A percentile compares a stretch with the other conserved stretches of the same genome.
These are phyloP conservation scores for Leucophenga maculata DNA, from an alignment of 2,888 invertebrate genomes.

Conservation along the genomic window DNA sequence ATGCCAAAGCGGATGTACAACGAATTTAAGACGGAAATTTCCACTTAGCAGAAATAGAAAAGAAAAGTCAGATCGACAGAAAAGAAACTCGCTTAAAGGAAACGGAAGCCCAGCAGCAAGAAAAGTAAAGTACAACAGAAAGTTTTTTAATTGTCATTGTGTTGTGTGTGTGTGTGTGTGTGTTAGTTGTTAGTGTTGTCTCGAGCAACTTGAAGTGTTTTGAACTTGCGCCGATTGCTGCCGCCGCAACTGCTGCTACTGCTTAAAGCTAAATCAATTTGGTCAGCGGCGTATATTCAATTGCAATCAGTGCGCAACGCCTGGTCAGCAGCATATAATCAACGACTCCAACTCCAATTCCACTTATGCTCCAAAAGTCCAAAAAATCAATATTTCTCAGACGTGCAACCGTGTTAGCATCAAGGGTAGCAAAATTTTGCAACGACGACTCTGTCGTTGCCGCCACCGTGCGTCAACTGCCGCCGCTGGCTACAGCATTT, in stretches of 20 bases:
- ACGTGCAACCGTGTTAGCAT: slow-evolving; percentile 43
- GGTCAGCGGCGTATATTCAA: no score
- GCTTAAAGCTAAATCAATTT: no score
- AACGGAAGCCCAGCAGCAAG: background rate
- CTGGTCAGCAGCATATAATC: no score
- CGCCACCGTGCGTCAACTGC: background rate
- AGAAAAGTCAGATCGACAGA: background rate
- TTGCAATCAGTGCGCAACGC: no score
- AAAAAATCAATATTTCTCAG: slow-evolving; percentile 67
- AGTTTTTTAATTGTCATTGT: no score
- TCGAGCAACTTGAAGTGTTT: no score
- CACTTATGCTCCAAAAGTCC: background rate
- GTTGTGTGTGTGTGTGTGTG: no score
- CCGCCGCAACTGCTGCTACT: no score
- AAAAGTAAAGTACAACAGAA: no score
- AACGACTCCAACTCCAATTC: no score
- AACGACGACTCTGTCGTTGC: slow-evolving; percentile 41
- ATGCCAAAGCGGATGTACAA: slow-evolving; percentile 37
- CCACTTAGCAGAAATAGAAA: slow-evolving; percentile 26
- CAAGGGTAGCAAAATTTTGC: slow-evolving; percentile 65
- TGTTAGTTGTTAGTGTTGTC: no score
- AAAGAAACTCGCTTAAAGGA: background rate
- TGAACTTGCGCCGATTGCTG: no score
- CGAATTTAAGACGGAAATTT: slow-evolving; percentile 37
- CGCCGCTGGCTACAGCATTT: background rate